Percentiles rank a stretch among this genome's conserved stretches.
phyloP scores from a whole-genome alignment of 2,113 vertebrate genomes.

The Lepidiolamprologus cunningtoni region DNA sequence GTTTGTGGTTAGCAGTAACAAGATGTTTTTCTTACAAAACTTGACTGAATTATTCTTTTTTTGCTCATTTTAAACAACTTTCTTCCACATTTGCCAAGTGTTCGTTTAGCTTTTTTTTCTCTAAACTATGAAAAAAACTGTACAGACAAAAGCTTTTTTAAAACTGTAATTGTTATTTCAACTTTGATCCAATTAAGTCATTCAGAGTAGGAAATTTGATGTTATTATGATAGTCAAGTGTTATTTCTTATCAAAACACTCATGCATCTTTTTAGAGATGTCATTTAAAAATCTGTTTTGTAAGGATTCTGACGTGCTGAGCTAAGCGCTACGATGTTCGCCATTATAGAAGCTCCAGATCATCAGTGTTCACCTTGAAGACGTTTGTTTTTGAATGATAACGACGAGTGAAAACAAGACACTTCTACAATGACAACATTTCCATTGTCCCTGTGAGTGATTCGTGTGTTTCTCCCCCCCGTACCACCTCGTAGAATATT shows the following conservation, averaged over 20 bases:
- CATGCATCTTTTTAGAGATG: background rate
- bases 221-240: slow-evolving; percentile 2
- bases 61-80: background rate
- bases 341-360: slow-evolving; percentile 27
- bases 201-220: slow-evolving; percentile 17
- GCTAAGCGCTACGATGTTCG: background rate
- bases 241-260: slow-evolving; percentile 3
- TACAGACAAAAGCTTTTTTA: background rate
- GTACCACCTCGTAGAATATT: slow-evolving; percentile 29
- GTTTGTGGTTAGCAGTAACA: background rate
- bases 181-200: background rate
- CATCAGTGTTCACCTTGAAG: background rate
- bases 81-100: slow-evolving; percentile 40
- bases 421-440: slow-evolving; percentile 16
- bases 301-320: background rate
- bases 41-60: background rate
- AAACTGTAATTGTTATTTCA: background rate
- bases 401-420: background rate
- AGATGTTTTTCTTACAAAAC: background rate
- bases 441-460: slow-evolving; percentile 23
- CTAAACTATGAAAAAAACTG: background rate
- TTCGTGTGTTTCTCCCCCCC: slow-evolving; percentile 4
- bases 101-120: background rate
- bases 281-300: background rate
- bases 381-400: background rate